Evolutionary conservation across 2,888 invertebrate species (phyloP).

Genomic region (Patella depressa): DNA sequence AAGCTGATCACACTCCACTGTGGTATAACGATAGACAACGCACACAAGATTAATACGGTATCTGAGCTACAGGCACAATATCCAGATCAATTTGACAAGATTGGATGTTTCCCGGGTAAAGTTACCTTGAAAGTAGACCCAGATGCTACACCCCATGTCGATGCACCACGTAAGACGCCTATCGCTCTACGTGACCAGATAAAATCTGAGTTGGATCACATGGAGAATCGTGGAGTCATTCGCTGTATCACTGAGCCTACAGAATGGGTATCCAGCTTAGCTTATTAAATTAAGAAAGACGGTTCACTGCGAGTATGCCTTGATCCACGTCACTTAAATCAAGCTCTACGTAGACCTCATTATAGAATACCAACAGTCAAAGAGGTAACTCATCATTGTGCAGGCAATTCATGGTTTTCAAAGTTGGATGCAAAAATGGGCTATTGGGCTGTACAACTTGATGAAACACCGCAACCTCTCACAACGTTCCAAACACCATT

Average conservation of each 20-base stretch:
- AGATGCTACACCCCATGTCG: not conserved
- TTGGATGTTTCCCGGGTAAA: constrained; percentile 4
- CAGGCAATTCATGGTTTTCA: no score
- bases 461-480: no score
- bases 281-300: not conserved
- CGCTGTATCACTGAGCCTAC: no score
- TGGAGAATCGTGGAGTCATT: not conserved
- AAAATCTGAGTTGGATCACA: not conserved
- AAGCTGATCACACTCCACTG: not conserved
- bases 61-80: no score
- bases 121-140: not conserved
- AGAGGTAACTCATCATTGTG: no score
- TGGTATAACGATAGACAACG: not conserved
- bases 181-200: constrained; percentile 10
- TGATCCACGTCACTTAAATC: not conserved
- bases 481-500: constrained; percentile 38
- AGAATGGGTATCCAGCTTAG: no score
- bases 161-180: not conserved
- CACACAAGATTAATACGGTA: no score
- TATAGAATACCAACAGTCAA: not conserved
- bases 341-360: not conserved
- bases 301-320: not conserved
- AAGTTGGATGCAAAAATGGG: no score
- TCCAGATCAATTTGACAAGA: constrained; percentile 1
- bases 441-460: no score